Conservation (phyloP, 2,113 vertebrate genomes). For the Danionella cerebrum region DNA sequence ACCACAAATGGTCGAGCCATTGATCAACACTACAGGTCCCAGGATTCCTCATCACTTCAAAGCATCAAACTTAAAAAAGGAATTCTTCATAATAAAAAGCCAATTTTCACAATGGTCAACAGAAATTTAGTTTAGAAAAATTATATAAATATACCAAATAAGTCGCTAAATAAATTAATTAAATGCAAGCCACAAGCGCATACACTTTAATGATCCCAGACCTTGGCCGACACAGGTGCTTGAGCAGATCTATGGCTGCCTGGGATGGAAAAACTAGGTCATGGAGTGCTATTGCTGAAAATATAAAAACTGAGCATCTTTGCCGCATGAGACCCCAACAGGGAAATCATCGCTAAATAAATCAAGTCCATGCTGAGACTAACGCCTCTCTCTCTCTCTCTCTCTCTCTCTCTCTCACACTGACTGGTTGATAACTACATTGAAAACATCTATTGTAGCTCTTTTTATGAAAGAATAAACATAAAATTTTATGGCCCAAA, state of each 20-base stretch:
- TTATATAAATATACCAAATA: too few species aligned
- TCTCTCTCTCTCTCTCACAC: slow-evolving; percentile 50
- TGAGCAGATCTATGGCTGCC: not conserved
- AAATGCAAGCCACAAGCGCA: not conserved
- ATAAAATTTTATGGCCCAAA: too few species aligned
- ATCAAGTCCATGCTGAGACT: slow-evolving; percentile 64
- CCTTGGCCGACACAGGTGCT: slow-evolving; percentile 19
- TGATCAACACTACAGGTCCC: too few species aligned
- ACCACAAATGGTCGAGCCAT: too few species aligned
- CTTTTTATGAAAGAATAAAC: not conserved
- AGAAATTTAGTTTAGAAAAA: too few species aligned
- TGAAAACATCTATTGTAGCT: not conserved
- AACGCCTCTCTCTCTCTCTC: slow-evolving; percentile 53
- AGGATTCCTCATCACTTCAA: too few species aligned
- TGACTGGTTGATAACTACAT: slow-evolving; percentile 28
- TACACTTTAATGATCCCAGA: slow-evolving; percentile 2
- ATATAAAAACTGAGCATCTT: slow-evolving; percentile 58
- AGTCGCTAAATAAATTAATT: not conserved
- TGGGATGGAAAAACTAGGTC: slow-evolving; percentile 23
- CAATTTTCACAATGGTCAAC: too few species aligned
- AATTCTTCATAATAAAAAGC: too few species aligned
- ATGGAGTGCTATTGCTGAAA: not conserved
- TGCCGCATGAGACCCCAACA: slow-evolving; percentile 54
- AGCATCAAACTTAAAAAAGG: too few species aligned
- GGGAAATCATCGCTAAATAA: slow-evolving; percentile 74